These are phyloP conservation scores for Molanna angustata DNA, from an alignment of 2,888 invertebrate genomes.

Conservation along the genomic window DNA sequence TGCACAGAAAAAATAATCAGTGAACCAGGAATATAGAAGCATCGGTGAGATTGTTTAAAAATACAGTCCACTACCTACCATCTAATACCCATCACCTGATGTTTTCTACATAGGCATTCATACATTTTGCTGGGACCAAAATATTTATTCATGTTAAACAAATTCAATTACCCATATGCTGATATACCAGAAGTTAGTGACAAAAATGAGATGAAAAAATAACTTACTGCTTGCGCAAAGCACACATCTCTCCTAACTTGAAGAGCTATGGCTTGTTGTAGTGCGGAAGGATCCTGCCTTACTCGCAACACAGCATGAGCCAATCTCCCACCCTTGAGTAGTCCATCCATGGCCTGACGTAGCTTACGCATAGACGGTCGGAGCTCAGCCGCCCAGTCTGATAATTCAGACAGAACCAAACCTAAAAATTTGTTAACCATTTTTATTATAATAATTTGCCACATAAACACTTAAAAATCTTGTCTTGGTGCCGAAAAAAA, in stretches of 20 bases:
- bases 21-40: too few species aligned
- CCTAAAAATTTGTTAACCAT: too few species aligned
- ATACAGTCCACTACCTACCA: too few species aligned
- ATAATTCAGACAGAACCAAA: slow-evolving; percentile 64
- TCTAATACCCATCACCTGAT: too few species aligned
- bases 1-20: too few species aligned
- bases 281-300: slow-evolving; percentile 68
- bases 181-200: not conserved
- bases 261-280: slow-evolving; percentile 55
- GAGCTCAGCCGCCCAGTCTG: slow-evolving; percentile 73
- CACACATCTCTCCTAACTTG: slow-evolving; percentile 82
- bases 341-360: slow-evolving; percentile 75
- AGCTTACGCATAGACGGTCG: slow-evolving; percentile 78
- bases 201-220: not conserved
- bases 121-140: too few species aligned
- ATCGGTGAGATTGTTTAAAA: too few species aligned
- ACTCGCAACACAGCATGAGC: slow-evolving; percentile 82
- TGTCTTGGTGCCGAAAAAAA: too few species aligned
- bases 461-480: too few species aligned
- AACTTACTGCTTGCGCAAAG: slow-evolving; percentile 84
- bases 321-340: slow-evolving; percentile 62
- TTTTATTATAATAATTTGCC: too few species aligned
- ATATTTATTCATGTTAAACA: not conserved
- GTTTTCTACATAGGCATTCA: too few species aligned
- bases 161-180: not conserved